Conservation (phyloP, 2,113 vertebrate genomes). For the Danionella cerebrum region DNA sequence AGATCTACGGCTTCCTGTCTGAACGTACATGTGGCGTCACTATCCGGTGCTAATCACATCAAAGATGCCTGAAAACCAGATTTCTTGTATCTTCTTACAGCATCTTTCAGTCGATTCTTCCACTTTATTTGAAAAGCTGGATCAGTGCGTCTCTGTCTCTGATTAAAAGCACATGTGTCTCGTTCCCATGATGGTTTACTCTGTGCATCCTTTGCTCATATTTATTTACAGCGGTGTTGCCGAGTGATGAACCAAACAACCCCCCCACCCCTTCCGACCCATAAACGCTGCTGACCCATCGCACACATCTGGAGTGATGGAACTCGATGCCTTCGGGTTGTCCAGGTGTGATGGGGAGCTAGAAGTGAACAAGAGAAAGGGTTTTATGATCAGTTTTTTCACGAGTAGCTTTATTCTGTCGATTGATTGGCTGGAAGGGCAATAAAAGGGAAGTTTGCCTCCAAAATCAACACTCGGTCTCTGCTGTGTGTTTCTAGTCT, state of each 20-base stretch:
- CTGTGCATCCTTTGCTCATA: slow-evolving; percentile 16
- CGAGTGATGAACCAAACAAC: slow-evolving; percentile 60
- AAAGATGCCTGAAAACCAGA: too few relatives aligned
- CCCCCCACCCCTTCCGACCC: slow-evolving; percentile 22
- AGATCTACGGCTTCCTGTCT: slow-evolving; percentile 21
- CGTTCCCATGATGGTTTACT: neutral
- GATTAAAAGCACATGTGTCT: neutral
- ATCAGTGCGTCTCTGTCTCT: too few relatives aligned
- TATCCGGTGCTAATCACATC: too few relatives aligned
- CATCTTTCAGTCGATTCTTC: too few relatives aligned
- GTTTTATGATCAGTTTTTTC: neutral
- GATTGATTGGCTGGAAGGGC: neutral
- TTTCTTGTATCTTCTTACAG: too few relatives aligned
- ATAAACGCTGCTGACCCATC: slow-evolving; percentile 35
- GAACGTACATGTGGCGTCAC: slow-evolving; percentile 1
- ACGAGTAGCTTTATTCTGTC: neutral
- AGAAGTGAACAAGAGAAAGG: neutral
- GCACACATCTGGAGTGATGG: slow-evolving; percentile 38
- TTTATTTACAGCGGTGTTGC: slow-evolving; percentile 55
- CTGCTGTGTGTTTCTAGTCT: neutral
- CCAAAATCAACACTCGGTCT: neutral
- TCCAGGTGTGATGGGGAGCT: slow-evolving; percentile 47
- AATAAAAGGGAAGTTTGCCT: neutral
- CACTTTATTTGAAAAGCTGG: too few relatives aligned
- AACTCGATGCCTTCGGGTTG: slow-evolving; percentile 43